Evolutionary conservation across 2,113 vertebrate species (phyloP).

Genomic region (Ageneiosus marmoratus): DNA sequence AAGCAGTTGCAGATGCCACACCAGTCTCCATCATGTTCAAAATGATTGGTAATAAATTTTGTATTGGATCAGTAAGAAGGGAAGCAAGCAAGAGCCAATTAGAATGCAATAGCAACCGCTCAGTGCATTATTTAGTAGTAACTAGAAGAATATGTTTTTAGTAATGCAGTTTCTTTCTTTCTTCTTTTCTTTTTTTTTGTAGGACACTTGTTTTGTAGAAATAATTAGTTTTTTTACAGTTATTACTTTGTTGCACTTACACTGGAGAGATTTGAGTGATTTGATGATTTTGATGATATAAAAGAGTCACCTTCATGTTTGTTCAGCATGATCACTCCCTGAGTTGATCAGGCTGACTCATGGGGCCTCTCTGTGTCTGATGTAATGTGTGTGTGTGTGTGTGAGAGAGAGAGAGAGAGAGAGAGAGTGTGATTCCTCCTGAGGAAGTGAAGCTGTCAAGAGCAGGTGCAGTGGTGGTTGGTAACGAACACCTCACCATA

Average conservation of each 20-base stretch:
- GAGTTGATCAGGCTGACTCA: slow-evolving; percentile 29
- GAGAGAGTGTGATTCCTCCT: not conserved
- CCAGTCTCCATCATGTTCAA: not conserved
- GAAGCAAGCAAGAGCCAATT: not conserved
- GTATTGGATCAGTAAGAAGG: too few species aligned
- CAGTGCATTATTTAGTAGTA: not conserved
- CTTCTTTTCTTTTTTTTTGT: too few species aligned
- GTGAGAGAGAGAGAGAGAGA: not conserved
- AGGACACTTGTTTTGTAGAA: not conserved
- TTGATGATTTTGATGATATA: not conserved
- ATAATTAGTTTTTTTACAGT: not conserved
- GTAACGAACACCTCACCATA: slow-evolving; percentile 42
- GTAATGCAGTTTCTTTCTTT: not conserved
- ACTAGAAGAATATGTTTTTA: not conserved
- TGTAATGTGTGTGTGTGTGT: slow-evolving; percentile 24
- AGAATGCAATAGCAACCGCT: not conserved
- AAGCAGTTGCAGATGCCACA: not conserved
- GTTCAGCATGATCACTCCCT: not conserved
- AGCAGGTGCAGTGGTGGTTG: slow-evolving; percentile 52
- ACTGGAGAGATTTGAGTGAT: not conserved
- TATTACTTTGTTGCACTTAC: not conserved
- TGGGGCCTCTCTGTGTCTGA: slow-evolving; percentile 26
- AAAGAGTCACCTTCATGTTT: slow-evolving; percentile 35
- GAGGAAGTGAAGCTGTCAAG: slow-evolving; percentile 36
- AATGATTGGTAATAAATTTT: not conserved